phyloP scores from a whole-genome alignment of 2,888 invertebrate genomes.

The Aleiodes testaceus region DNA sequence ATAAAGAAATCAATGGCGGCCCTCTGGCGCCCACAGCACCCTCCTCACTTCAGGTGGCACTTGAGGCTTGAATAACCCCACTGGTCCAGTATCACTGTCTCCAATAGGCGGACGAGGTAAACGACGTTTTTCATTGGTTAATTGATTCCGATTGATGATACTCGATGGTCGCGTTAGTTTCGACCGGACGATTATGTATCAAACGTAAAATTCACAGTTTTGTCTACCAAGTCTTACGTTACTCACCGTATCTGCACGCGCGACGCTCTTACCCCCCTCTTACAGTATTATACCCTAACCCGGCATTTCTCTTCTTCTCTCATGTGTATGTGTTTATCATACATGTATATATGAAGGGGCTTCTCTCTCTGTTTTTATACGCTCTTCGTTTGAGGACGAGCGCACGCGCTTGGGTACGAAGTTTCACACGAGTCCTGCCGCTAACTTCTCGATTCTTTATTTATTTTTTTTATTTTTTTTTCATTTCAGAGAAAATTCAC shows the following conservation, averaged over 20 bases:
- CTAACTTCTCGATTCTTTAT: not conserved
- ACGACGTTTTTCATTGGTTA: not conserved
- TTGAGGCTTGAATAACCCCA: not conserved
- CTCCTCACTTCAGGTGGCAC: conserved; percentile 7
- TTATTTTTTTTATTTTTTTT: conserved; percentile 3
- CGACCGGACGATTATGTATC: conserved; percentile 30
- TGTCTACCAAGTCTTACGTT: conserved; percentile 41
- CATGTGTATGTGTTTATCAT: conserved; percentile 6
- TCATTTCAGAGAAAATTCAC: conserved; percentile 20
- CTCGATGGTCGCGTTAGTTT: not conserved
- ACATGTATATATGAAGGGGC: conserved; percentile 1
- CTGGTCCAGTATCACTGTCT: not conserved
- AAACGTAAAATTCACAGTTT: conserved; percentile 40
- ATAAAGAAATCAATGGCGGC: conserved; percentile 60
- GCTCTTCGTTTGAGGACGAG: conserved; percentile 45
- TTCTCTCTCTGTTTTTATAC: conserved; percentile 41
- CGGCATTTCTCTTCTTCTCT: conserved; percentile 16
- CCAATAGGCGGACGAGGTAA: not conserved
- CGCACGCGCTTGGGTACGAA: conserved; percentile 56
- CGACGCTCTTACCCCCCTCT: conserved; percentile 40
- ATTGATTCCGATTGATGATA: conserved; percentile 8
- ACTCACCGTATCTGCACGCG: conserved; percentile 46
- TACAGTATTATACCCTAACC: not conserved
- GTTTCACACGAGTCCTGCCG: conserved; percentile 36
- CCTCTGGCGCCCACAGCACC: conserved; percentile 39